Evolutionary conservation across 2,888 invertebrate genomes (phyloP).

Genomic region (Apamea anceps): DNA sequence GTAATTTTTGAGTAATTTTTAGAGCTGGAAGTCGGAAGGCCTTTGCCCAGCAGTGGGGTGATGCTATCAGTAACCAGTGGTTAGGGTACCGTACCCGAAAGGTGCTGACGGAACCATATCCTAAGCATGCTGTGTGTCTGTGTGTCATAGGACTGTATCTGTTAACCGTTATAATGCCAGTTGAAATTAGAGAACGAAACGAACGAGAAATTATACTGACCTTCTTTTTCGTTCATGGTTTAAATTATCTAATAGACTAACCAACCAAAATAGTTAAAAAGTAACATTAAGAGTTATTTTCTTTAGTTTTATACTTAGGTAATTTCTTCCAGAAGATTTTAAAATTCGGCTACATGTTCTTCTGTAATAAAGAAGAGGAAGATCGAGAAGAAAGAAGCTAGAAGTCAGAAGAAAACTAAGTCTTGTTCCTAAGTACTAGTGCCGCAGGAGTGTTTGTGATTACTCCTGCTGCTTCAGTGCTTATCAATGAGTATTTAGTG

Average conservation of each 20-base stretch:
- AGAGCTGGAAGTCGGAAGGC: too few species aligned
- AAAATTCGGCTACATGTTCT: not conserved
- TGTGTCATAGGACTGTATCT: not conserved
- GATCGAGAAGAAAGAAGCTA: not conserved
- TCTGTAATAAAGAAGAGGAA: constrained; percentile 9
- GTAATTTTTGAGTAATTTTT: not conserved
- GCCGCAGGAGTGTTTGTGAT: constrained; percentile 95
- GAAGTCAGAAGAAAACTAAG: constrained; percentile 80
- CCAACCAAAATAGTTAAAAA: not conserved
- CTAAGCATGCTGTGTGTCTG: not conserved
- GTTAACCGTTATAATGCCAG: not conserved
- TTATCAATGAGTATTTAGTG: constrained; percentile 93
- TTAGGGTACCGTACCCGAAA: not conserved
- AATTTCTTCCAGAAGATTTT: not conserved
- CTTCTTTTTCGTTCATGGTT: not conserved
- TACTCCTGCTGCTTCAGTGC: constrained; percentile 98
- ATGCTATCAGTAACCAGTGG: too few species aligned
- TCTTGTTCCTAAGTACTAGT: constrained; percentile 98
- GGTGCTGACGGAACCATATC: not conserved
- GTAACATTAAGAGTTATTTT: not conserved
- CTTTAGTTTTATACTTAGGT: not conserved
- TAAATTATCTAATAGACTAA: not conserved
- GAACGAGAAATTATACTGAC: too few species aligned
- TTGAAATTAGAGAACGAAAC: not conserved
- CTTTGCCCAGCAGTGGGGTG: too few species aligned